These are phyloP conservation scores for Lacerta viridis DNA, from an alignment of 2,797 vertebrate genomes.

Conservation along the genomic window DNA sequence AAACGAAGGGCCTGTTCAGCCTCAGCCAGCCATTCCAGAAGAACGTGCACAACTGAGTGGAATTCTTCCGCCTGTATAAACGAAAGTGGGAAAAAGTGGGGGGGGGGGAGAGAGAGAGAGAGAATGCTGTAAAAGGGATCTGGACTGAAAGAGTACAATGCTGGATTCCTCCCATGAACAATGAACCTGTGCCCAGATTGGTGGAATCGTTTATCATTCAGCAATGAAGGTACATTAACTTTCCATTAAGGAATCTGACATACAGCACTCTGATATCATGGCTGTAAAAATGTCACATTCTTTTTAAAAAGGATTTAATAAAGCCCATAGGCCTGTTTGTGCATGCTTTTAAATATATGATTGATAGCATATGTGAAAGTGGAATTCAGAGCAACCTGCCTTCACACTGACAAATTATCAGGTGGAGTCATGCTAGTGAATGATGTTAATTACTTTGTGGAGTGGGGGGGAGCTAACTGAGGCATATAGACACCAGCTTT, in stretches of 20 bases:
- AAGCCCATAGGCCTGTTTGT: slow-evolving; percentile 61
- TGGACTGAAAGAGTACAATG: slow-evolving; percentile 48
- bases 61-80: slow-evolving; percentile 94
- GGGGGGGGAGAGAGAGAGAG: neutral
- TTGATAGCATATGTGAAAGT: slow-evolving; percentile 60
- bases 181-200: slow-evolving; percentile 42
- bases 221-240: slow-evolving; percentile 54
- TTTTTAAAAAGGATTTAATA: slow-evolving; percentile 48
- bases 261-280: slow-evolving; percentile 55
- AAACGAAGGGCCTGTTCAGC: slow-evolving; percentile 97
- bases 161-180: slow-evolving; percentile 24
- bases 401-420: slow-evolving; percentile 63
- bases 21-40: slow-evolving; percentile 98
- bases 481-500: neutral
- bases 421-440: slow-evolving; percentile 56
- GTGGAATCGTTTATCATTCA: slow-evolving; percentile 49
- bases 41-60: slow-evolving; percentile 94
- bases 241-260: slow-evolving; percentile 69
- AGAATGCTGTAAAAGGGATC: slow-evolving; percentile 30
- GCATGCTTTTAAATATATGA: slow-evolving; percentile 67
- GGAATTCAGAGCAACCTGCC: slow-evolving; percentile 54
- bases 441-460: neutral
- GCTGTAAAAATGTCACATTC: slow-evolving; percentile 60
- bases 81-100: neutral
- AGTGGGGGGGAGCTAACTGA: neutral